Conservation (phyloP, 2,888 invertebrate genomes). For the Hyles lineata region DNA sequence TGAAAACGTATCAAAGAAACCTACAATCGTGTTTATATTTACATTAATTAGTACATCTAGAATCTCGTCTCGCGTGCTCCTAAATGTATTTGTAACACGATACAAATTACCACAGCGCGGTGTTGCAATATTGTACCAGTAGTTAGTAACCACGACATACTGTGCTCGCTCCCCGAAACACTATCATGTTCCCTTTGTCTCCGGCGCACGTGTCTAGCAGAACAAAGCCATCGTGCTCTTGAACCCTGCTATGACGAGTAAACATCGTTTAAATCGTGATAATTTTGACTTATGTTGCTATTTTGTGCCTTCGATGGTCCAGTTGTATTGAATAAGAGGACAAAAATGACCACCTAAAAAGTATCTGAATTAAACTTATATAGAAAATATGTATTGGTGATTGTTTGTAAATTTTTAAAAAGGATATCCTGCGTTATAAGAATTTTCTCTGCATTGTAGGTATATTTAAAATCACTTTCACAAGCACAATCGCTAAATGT, state of each 20-base stretch:
- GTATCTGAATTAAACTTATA: too few species aligned
- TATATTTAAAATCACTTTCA: too few species aligned
- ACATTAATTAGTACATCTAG: too few species aligned
- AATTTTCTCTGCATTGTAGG: too few species aligned
- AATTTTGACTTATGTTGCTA: neutral
- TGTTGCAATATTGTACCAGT: conserved; percentile 11
- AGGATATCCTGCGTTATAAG: neutral
- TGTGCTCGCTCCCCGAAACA: conserved; percentile 31
- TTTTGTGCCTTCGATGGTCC: too few species aligned
- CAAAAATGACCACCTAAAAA: neutral
- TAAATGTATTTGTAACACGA: neutral
- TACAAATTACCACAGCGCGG: neutral
- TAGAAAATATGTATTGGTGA: too few species aligned
- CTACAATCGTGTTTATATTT: too few species aligned
- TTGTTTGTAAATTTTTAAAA: neutral
- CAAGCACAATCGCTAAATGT: too few species aligned
- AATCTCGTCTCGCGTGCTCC: neutral
- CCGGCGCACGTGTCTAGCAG: conserved; percentile 56
- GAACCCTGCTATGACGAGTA: neutral
- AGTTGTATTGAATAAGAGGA: neutral
- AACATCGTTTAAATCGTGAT: neutral
- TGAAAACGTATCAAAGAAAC: too few species aligned
- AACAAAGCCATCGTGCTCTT: conserved; percentile 23
- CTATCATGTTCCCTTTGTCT: conserved; percentile 60
- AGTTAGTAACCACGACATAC: neutral